These are phyloP conservation scores for Orthosia cruda DNA, from an alignment of 2,888 invertebrate species.

Conservation along the genomic window DNA sequence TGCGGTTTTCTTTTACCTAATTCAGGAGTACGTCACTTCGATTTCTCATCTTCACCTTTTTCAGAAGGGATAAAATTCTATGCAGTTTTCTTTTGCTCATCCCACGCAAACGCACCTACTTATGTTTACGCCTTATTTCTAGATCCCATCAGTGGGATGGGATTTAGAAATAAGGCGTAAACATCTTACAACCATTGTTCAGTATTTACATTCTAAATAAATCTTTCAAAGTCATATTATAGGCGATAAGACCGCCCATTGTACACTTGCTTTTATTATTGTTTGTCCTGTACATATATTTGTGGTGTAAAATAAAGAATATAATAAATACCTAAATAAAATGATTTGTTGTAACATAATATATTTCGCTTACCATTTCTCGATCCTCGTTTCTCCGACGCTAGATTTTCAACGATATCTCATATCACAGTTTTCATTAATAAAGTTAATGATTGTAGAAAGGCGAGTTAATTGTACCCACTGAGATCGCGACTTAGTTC, in stretches of 20 bases:
- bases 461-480: conserved; percentile 43
- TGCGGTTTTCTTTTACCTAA: no score
- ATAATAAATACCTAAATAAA: no score
- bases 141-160: no score
- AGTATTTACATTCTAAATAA: background rate
- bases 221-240: conserved; percentile 14
- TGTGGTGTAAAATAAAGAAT: no score
- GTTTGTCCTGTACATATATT: no score
- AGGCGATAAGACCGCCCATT: no score
- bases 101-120: background rate
- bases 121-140: no score
- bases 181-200: background rate
- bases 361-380: conserved; percentile 4
- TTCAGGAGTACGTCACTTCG: no score
- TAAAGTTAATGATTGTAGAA: conserved; percentile 43
- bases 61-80: background rate
- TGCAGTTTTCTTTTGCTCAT: background rate
- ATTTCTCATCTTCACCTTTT: background rate
- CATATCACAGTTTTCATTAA: conserved; percentile 43
- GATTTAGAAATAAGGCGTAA: background rate
- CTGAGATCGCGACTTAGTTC: conserved; percentile 22
- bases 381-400: background rate
- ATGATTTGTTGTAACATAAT: conserved; percentile 20
- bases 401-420: conserved; percentile 34
- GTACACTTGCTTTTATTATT: no score